Evolutionary conservation across 2,888 invertebrate genomes (phyloP).

Genomic region (Hipparchia sbordonii): DNA sequence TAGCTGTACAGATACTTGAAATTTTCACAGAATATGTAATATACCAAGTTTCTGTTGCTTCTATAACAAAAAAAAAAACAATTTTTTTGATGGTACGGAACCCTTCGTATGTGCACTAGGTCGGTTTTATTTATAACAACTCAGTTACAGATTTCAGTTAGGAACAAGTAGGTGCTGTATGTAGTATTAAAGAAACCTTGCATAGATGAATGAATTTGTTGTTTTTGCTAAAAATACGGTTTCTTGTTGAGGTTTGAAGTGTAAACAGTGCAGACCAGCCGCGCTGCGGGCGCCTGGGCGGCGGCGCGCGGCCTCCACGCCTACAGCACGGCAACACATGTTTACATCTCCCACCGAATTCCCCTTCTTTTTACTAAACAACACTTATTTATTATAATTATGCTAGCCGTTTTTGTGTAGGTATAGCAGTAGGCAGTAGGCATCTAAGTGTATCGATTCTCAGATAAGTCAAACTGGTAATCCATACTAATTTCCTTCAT

Average conservation of each 20-base stretch:
- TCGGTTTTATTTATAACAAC: background rate
- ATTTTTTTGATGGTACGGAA: background rate
- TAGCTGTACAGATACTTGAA: too few species aligned
- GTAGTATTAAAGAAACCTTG: conserved; percentile 17
- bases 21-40: too few species aligned
- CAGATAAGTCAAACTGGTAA: background rate
- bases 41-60: too few species aligned
- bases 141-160: background rate
- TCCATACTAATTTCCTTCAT: background rate
- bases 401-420: background rate
- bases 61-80: too few species aligned
- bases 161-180: background rate
- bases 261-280: conserved; percentile 38
- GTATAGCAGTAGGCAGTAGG: background rate
- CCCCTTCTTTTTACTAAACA: conserved; percentile 53
- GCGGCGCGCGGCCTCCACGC: conserved; percentile 70
- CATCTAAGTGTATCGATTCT: background rate
- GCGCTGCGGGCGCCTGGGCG: conserved; percentile 38
- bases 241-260: conserved; percentile 52
- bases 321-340: conserved; percentile 72
- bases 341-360: conserved; percentile 62
- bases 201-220: conserved; percentile 20
- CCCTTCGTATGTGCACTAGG: background rate
- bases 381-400: conserved; percentile 25
- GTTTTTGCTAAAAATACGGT: conserved; percentile 58